Base-by-base conservation (phyloP, 2,797 vertebrate genomes). In the Dryobates pubescens region DNA sequence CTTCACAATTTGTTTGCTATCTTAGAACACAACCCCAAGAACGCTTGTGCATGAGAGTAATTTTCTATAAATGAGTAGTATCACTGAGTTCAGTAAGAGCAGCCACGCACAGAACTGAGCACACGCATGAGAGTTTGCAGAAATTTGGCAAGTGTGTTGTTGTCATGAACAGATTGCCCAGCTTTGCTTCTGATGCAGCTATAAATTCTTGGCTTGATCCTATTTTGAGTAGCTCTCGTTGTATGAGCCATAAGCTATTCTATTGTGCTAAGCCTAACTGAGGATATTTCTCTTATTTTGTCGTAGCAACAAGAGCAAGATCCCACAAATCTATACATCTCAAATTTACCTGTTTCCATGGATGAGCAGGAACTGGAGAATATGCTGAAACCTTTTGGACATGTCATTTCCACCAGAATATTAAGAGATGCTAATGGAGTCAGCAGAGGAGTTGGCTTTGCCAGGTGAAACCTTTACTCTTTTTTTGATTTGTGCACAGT, bases 271-370 rank as follows among this genome's bases (percentile, higher is more conserved):
- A 89, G 36, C 61, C 68, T 95, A 84, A 96, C 51, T 54, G 69
- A 73, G 65, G 27, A 54, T 93, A 36, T 97, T 95, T 95, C 62
- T 96, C 91, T 96, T 68, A 51, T 94, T 97, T 89, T 94, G 51
- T 89, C 65, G 24, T 97, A 99, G 99, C 99, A 99, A 99, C 99
- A 99, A 98, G 99, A 99, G 95, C 99, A 99, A 97, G 99, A 99
- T 95, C 99, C 99, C 92, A 99, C 99, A 94, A 99, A 99, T 97
- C 98, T 99, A 91, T 99, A 99, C 98, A 99, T 99, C 98, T 99
- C 99, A 96, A 99, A 99, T 97, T 98, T 99, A 96, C 99, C 99
- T 0, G 98, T 99, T 96, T 99, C 98, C 57, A 99, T 99, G 99
- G 99, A 99, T 82, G 99, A 99, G 94, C 99, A 99, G 97, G 99